These are phyloP conservation scores for Thysanoteuthis rhombus DNA, from an alignment of 2,888 invertebrate genomes.

Conservation along the genomic window DNA sequence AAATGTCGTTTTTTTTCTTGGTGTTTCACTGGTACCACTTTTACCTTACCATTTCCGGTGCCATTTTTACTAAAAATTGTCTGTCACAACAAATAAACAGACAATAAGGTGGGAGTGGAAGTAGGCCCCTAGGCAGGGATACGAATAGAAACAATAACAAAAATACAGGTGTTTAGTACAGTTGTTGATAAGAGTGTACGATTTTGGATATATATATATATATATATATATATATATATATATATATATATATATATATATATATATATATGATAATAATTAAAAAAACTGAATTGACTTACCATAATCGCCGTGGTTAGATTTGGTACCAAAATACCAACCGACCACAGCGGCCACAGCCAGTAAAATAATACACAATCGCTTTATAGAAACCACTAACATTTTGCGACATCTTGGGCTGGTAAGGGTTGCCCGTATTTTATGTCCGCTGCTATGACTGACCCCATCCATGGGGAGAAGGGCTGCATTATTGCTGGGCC, in stretches of 20 bases:
- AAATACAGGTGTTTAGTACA: too few relatives aligned
- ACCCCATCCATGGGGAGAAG: conserved; percentile 22
- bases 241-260: background rate
- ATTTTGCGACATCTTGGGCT: conserved; percentile 29
- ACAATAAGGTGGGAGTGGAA: too few relatives aligned
- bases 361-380: conserved; percentile 24
- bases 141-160: too few relatives aligned
- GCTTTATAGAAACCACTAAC: conserved; percentile 19
- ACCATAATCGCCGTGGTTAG: conserved; percentile 25
- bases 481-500: background rate
- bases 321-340: conserved; percentile 32
- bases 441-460: conserved; percentile 23
- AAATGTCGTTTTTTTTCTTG: too few relatives aligned
- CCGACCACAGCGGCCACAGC: conserved; percentile 29
- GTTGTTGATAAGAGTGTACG: too few relatives aligned
- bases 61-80: too few relatives aligned
- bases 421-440: conserved; percentile 1
- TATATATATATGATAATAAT: too few relatives aligned
- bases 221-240: background rate
- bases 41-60: too few relatives aligned
- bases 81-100: too few relatives aligned
- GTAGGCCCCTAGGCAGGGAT: too few relatives aligned
- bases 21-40: too few relatives aligned
- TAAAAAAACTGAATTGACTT: background rate
- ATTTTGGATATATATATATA: too few relatives aligned